Conservation (phyloP, 2,888 invertebrate species). For the Eupithecia exiguata region DNA sequence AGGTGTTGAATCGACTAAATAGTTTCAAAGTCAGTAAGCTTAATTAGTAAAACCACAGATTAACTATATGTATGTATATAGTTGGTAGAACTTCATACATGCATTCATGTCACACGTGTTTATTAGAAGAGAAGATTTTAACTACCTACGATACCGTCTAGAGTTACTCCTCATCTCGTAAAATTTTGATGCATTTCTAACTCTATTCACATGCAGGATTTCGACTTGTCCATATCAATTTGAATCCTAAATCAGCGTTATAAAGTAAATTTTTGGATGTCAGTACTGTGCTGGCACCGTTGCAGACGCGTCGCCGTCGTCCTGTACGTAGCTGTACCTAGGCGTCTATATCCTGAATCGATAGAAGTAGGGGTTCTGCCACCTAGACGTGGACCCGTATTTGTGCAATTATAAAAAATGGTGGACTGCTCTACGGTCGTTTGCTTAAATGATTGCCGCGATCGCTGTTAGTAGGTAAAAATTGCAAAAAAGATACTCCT, state of each 20-base stretch:
- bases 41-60: not conserved
- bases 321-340: constrained; percentile 18
- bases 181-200: not conserved
- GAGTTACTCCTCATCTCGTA: not conserved
- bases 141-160: not conserved
- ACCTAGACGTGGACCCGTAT: constrained; percentile 6
- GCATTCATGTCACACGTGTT: not conserved
- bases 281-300: not conserved
- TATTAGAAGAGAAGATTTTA: not conserved
- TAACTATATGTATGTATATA: not conserved
- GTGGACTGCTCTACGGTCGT: not conserved
- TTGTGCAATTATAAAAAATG: constrained; percentile 2
- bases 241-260: not conserved
- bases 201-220: not conserved
- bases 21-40: not conserved
- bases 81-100: not conserved
- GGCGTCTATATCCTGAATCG: constrained; percentile 28
- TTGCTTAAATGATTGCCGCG: not conserved
- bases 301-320: constrained; percentile 15
- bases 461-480: not conserved
- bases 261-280: not conserved
- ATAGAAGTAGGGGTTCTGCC: constrained; percentile 18
- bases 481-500: not conserved
- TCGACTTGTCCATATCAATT: not conserved
- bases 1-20: not conserved